A percentile compares a stretch with the other conserved stretches of the same genome.
Conservation (phyloP, 2,888 invertebrate genomes). For the Drosophila fungiperda region DNA sequence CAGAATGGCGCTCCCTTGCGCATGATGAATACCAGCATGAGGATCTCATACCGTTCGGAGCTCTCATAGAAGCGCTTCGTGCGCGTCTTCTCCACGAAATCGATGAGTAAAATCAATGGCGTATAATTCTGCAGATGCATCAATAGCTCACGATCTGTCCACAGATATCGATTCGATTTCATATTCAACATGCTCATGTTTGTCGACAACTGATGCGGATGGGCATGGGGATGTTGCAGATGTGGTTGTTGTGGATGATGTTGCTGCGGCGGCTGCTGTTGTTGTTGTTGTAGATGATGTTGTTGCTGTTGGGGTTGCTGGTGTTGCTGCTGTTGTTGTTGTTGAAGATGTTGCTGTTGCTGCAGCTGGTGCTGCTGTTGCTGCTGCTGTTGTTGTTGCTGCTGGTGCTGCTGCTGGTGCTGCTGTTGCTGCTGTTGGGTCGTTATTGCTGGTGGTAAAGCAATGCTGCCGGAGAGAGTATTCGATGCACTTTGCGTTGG, state of each 20-base stretch:
- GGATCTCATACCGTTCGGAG: constrained; percentile 80
- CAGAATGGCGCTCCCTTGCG: constrained; percentile 81
- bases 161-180: constrained; percentile 68
- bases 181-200: constrained; percentile 69
- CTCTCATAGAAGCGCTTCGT: constrained; percentile 82
- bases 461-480: constrained; percentile 26
- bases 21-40: constrained; percentile 81
- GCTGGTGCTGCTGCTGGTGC: constrained; percentile 19
- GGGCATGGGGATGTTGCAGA: constrained; percentile 42
- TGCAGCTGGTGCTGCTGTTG: constrained; percentile 32
- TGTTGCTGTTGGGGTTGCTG: constrained; percentile 38
- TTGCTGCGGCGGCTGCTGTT: constrained; percentile 26
- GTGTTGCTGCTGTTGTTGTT: constrained; percentile 25
- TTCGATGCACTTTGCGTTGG: constrained; percentile 55
- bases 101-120: constrained; percentile 77
- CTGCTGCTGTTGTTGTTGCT: constrained; percentile 8
- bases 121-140: constrained; percentile 83
- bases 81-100: constrained; percentile 82
- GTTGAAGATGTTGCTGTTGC: constrained; percentile 10
- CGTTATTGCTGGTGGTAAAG: constrained; percentile 12
- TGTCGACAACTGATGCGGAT: constrained; percentile 43
- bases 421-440: constrained; percentile 32
- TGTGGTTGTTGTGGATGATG: constrained; percentile 41
- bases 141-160: constrained; percentile 78
- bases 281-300: constrained; percentile 31